Evolutionary conservation across 2,797 vertebrate species (phyloP), one percentile per base, ranked within the genome.

Genomic region (Hydrocynus forskahlii): DNA sequence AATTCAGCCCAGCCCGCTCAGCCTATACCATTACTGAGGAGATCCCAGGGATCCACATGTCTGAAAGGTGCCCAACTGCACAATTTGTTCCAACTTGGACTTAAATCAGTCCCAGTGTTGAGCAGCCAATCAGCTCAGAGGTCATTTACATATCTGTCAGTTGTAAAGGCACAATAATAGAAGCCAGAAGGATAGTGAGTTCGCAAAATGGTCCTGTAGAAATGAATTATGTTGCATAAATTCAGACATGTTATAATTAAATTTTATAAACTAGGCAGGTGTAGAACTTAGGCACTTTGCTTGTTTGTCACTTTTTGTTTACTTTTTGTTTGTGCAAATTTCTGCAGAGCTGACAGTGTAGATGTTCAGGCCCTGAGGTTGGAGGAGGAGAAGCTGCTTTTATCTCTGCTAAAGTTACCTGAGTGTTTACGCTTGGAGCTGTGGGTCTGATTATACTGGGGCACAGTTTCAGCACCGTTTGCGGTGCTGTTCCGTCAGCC

Each of bases 371-470:
- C 66, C 29, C 21, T 48, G 21, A 23, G 68, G 45, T n/a, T 70
- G n/a, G 19, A 16, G 43, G 12, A 70, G 68, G 5, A 48, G 67
- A 13, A 69, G 40, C 45, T 25, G 40, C 38, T 19, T 68, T 68
- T 19, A 68, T 43, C 40, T 68, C 10, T 69, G 43, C 23, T 48
- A 25, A 14, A 70, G 68, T 48, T 50, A 70, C n/a, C 68, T 52
- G 68, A 23, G 21, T 71, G 69, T 71, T 52, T 48, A 25, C 50
- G 69, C 69, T 71, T 23, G 7, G 69, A 71, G 69, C 69, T 71
- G 13, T 16, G 4, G 9, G 68, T n/a, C 68, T 43, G n/a, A 70
- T 23, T 43, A 13, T 29, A 21, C 19, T 29, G 7, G 23, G 23
- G 69, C 68, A 52, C 14, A 48, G 68, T 71, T 54, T 50, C 48